Evolutionary conservation across 2,888 invertebrate species (phyloP), one percentile per base, ranked within the genome.

Genomic region (Idaea biselata): DNA sequence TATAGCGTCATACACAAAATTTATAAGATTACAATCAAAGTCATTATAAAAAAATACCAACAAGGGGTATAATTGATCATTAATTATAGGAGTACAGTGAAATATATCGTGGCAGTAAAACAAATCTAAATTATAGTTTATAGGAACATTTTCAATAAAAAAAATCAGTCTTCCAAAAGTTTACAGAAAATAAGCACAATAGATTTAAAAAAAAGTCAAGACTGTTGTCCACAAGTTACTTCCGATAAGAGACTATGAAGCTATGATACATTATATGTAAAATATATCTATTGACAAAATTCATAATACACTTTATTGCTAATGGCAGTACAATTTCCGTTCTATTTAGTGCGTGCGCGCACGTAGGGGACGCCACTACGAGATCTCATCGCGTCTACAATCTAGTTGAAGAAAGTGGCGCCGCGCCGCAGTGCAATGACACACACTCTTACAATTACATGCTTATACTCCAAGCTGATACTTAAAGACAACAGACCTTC

Each of bases 1-100:
- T 91, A 92, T 90, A 91, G 90, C 89, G 91, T 91, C 91, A 88
- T 86, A 88, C 87, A 88, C 87, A 88, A 80, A 25, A 86, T 91
- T 88, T 86, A 89, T 91, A 88, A 86, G 87, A 86, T 86, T 88
- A 89, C 78, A 87, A 87, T 88, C 83, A 86, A 88, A 88, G 84
- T 87, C 86, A 87, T 84, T 77, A 84, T 84, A 56, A 56, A 56
- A 68, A 68, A 70, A 81, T 88, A 88, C 86, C 83, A 86, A 87
- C 80, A 80, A 44, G 44, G 78, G 84, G 83, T 88, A 89, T 87
- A 79, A 84, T 44, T 44, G 44, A 44, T 44, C 44, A 44, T 44
- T 44, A 44, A 44, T 44, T 44, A 44, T 55, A 84, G 84, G 85
- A 86, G 87, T 56, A 56, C 87, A 89, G 88, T 76, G 83, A 90